Evolutionary conservation across 2,888 invertebrate species (phyloP).

Genomic region (Leptogaster cylindrica): DNA sequence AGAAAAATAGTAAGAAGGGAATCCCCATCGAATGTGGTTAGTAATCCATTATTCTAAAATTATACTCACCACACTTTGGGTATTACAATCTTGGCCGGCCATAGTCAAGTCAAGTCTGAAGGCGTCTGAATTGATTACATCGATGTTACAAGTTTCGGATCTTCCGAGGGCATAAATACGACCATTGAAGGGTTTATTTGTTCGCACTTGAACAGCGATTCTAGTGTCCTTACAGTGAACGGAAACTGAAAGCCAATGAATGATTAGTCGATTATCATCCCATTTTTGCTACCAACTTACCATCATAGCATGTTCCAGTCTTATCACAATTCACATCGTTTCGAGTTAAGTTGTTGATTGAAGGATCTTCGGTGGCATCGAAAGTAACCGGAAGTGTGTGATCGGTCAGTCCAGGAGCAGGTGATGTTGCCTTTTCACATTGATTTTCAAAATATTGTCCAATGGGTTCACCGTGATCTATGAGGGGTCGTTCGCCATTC

Average conservation of each 20-base stretch:
- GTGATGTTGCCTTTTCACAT: constrained; percentile 70
- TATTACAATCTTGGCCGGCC: constrained; percentile 94
- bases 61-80: constrained; percentile 86
- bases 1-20: no score
- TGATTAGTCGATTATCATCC: neutral
- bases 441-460: constrained; percentile 90
- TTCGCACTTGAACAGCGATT: constrained; percentile 90
- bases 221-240: constrained; percentile 94
- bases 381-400: constrained; percentile 76
- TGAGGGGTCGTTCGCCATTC: constrained; percentile 86
- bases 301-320: constrained; percentile 93
- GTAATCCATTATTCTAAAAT: neutral
- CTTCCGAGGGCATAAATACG: constrained; percentile 92
- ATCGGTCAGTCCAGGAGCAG: constrained; percentile 61
- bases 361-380: constrained; percentile 78
- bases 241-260: constrained; percentile 70
- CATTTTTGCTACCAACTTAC: constrained; percentile 70
- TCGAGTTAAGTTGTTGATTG: constrained; percentile 75
- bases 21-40: constrained; percentile 25
- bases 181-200: constrained; percentile 93
- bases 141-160: constrained; percentile 94
- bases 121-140: constrained; percentile 89
- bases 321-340: constrained; percentile 90
- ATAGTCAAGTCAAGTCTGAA: constrained; percentile 92
- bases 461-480: constrained; percentile 89